Percentiles rank a stretch among this genome's conserved stretches.
phyloP scores from a whole-genome alignment of 2,113 vertebrate genomes.

The Sclerurus mexicanus region DNA sequence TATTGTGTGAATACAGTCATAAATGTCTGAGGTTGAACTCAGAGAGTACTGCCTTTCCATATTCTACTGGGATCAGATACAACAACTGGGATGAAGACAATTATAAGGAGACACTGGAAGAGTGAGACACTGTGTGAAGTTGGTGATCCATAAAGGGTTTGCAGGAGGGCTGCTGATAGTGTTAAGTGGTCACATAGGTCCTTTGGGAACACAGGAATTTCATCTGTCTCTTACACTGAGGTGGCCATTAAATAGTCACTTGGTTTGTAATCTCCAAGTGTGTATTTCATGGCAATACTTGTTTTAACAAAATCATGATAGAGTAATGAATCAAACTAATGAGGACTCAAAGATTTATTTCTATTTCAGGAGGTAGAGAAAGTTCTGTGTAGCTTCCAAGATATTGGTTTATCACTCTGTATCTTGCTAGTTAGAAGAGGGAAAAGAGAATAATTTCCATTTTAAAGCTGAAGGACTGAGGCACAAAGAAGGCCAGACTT shows the following conservation, averaged over 20 bases:
- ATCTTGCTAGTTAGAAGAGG: neutral
- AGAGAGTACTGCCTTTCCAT: rapidly evolving
- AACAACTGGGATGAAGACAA: neutral
- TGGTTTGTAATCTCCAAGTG: neutral
- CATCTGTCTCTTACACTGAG: neutral
- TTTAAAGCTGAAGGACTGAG: neutral
- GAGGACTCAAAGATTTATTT: neutral
- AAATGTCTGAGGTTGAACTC: neutral
- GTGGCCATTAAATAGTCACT: neutral
- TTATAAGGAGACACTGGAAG: neutral
- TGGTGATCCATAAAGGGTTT: neutral
- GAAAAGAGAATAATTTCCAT: neutral
- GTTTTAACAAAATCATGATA: neutral
- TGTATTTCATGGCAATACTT: neutral
- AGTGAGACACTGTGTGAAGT: neutral
- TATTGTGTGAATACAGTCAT: neutral
- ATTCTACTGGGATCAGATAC: neutral
- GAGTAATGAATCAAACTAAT: neutral
- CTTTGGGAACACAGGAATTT: neutral
- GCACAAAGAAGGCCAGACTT: neutral
- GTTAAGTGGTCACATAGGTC: neutral
- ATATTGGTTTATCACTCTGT: neutral
- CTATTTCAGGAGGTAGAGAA: neutral
- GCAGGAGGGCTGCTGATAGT: neutral
- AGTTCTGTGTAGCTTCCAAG: neutral